These are phyloP conservation scores for Drosophila mayaguana DNA, from an alignment of 2,888 invertebrate species.

Conservation along the genomic window DNA sequence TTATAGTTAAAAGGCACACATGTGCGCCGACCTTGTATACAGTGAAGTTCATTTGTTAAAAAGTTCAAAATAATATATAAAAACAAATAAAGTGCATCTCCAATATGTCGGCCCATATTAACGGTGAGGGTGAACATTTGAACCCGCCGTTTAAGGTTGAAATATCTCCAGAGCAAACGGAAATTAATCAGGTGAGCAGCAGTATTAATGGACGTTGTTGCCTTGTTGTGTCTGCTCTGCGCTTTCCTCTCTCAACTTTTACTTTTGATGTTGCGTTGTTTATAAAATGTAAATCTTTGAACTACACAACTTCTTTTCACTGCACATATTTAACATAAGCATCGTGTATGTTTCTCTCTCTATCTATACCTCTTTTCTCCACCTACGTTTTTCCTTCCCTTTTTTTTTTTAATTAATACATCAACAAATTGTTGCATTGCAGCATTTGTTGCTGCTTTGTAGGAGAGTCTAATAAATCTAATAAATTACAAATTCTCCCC, in stretches of 20 bases:
- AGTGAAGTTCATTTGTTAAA: conserved; percentile 32
- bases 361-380: not conserved
- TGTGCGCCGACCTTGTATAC: conserved; percentile 18
- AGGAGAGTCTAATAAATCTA: not conserved
- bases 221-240: conserved; percentile 12
- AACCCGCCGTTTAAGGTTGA: conserved; percentile 62
- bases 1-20: conserved; percentile 39
- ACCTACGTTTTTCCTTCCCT: not conserved
- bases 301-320: conserved; percentile 16
- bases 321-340: conserved; percentile 2
- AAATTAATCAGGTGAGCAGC: conserved; percentile 65
- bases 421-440: conserved; percentile 3
- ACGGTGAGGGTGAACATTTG: conserved; percentile 58
- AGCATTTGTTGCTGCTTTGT: conserved; percentile 7
- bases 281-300: conserved; percentile 50
- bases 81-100: conserved; percentile 8
- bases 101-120: conserved; percentile 49
- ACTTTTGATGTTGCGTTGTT: conserved; percentile 14
- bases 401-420: conserved; percentile 1
- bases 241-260: conserved; percentile 1
- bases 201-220: not conserved
- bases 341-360: too few relatives aligned
- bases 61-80: conserved; percentile 3
- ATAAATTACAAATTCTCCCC: not conserved
- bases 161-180: conserved; percentile 60